phyloP scores from a whole-genome alignment of 2,888 invertebrate genomes.

The Panopea generosa region DNA sequence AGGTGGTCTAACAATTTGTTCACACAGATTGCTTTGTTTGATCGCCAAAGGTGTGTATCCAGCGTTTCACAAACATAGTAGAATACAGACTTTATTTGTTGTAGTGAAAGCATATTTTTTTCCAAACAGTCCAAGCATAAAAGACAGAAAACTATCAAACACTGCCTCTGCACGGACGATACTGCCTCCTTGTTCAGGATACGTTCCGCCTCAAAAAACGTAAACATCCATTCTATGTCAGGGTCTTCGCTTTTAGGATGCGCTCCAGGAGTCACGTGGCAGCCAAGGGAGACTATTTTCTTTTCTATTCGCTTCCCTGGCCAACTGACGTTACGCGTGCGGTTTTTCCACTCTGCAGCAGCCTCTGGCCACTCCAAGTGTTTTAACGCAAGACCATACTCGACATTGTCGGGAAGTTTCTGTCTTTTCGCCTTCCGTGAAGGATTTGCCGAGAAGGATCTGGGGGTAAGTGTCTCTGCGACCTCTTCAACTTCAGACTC shows the following conservation, averaged over 20 bases:
- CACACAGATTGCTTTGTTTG: slow-evolving; percentile 63
- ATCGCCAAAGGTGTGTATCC: slow-evolving; percentile 66
- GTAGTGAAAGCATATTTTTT: slow-evolving; percentile 50
- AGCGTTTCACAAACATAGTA: slow-evolving; percentile 71
- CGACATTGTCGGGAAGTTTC: slow-evolving; percentile 58
- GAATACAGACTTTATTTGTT: slow-evolving; percentile 68
- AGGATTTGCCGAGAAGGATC: slow-evolving; percentile 44
- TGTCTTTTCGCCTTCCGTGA: slow-evolving; percentile 32
- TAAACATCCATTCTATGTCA: slow-evolving; percentile 70
- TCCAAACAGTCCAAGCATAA: slow-evolving; percentile 60
- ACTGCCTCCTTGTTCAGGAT: slow-evolving; percentile 65
- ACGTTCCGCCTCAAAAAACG: slow-evolving; percentile 70
- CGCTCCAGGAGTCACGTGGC: slow-evolving; percentile 66
- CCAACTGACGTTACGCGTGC: slow-evolving; percentile 67
- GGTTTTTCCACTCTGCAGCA: slow-evolving; percentile 61
- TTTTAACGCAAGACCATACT: slow-evolving; percentile 62
- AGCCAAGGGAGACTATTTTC: slow-evolving; percentile 59
- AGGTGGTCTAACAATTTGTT: slow-evolving; percentile 66
- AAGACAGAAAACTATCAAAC: slow-evolving; percentile 66
- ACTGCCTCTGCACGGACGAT: slow-evolving; percentile 68
- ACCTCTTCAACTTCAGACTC: slow-evolving; percentile 50
- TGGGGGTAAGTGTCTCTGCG: slow-evolving; percentile 48
- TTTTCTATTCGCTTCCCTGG: slow-evolving; percentile 64
- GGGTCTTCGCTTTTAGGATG: slow-evolving; percentile 62
- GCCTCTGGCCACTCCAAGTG: slow-evolving; percentile 68